Conservation (phyloP, 2,888 invertebrate species). For the Coelinius sp. region DNA sequence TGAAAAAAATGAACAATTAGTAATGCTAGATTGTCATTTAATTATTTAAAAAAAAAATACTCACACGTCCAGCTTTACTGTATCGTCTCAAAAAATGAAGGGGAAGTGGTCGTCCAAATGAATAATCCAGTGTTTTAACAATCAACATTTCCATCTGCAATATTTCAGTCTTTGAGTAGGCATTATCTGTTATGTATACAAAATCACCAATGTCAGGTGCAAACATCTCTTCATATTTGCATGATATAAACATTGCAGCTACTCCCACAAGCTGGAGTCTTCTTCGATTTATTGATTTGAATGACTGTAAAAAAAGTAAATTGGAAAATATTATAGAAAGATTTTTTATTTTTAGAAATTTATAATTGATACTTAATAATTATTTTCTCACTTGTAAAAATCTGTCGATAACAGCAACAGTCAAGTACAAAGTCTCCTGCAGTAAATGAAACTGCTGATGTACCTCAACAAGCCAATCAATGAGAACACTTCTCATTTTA, state of each 20-base stretch:
- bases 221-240: constrained; percentile 96
- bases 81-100: constrained; percentile 91
- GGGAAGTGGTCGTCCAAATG: constrained; percentile 88
- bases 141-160: constrained; percentile 87
- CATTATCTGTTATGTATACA: constrained; percentile 90
- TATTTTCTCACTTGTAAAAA: constrained; percentile 80
- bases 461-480: constrained; percentile 96
- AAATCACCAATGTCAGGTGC: constrained; percentile 90
- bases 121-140: constrained; percentile 82
- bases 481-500: constrained; percentile 89
- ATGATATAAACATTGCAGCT: constrained; percentile 90
- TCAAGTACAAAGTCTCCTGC: constrained; percentile 91
- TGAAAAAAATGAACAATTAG: too few relatives aligned
- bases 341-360: too few relatives aligned
- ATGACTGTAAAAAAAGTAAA: constrained; percentile 70
- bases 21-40: too few relatives aligned
- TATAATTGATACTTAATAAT: too few relatives aligned
- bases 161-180: constrained; percentile 85
- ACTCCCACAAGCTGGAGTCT: constrained; percentile 91
- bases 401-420: constrained; percentile 90
- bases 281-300: constrained; percentile 76
- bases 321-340: not conserved
- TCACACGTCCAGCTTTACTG: constrained; percentile 73
- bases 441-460: constrained; percentile 87
- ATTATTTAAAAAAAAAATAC: too few relatives aligned